These are phyloP conservation scores for Neofelis nebulosa DNA, from an alignment of 2,113 vertebrate species.

Conservation along the genomic window DNA sequence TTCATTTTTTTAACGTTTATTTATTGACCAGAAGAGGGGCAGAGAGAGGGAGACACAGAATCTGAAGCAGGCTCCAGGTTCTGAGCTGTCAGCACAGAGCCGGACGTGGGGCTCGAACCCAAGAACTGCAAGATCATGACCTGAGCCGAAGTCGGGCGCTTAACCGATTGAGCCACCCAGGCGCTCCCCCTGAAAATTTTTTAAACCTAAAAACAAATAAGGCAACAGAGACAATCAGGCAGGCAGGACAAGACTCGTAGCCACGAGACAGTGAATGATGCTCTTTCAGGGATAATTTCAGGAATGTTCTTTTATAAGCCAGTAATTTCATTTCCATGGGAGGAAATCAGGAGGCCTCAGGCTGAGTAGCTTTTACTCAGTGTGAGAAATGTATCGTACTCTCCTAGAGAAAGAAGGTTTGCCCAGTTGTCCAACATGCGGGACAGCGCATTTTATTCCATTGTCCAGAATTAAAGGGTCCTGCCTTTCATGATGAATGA, in stretches of 20 bases:
- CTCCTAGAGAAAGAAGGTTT: slow-evolving; percentile 60
- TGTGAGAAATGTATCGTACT: slow-evolving; percentile 58
- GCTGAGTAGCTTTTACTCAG: slow-evolving; percentile 68
- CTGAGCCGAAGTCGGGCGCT: no score
- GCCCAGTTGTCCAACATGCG: background rate
- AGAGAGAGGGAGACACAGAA: no score
- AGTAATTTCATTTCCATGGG: slow-evolving; percentile 74
- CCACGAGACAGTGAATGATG: slow-evolving; percentile 47
- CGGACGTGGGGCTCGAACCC: no score
- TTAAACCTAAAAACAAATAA: background rate
- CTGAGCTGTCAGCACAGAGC: no score
- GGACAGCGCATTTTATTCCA: background rate
- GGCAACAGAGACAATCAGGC: background rate
- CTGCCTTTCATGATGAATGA: background rate
- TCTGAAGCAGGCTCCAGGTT: no score
- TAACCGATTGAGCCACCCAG: no score
- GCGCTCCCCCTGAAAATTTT: background rate
- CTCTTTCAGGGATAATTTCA: slow-evolving; percentile 75
- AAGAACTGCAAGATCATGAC: no score
- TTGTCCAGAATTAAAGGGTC: background rate
- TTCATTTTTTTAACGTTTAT: no score
- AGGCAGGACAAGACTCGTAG: background rate
- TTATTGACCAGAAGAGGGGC: no score
- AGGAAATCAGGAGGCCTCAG: slow-evolving; percentile 66
- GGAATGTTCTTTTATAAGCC: slow-evolving; percentile 65